Evolutionary conservation across 2,797 vertebrate genomes (phyloP).

Genomic region (Arnoldichthys spilopterus): DNA sequence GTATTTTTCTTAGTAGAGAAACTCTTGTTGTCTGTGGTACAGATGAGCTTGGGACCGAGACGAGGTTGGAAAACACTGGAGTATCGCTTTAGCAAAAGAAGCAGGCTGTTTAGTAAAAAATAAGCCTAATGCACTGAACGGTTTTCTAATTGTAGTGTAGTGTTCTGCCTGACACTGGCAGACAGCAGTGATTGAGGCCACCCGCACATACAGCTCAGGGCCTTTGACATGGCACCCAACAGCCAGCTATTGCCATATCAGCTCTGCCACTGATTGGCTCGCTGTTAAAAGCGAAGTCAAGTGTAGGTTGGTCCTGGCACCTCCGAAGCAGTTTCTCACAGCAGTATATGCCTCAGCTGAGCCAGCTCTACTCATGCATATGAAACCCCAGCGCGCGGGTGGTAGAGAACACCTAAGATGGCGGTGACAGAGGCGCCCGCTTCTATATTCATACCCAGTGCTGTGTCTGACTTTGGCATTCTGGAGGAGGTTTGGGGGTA

Average conservation of each 20-base stretch:
- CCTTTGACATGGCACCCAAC: constrained; percentile 36
- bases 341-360: constrained; percentile 33
- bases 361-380: constrained; percentile 43
- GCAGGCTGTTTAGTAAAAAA: background rate
- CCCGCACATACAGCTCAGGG: constrained; percentile 21
- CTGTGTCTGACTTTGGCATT: constrained; percentile 40
- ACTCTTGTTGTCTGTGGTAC: background rate
- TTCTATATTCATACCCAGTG: constrained; percentile 25
- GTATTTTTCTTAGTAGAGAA: background rate
- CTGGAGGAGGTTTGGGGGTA: constrained; percentile 20
- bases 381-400: constrained; percentile 10
- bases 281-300: constrained; percentile 41
- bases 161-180: constrained; percentile 8
- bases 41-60: background rate
- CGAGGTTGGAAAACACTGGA: background rate
- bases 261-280: constrained; percentile 33
- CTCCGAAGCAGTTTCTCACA: constrained; percentile 18
- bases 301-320: constrained; percentile 36
- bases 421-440: constrained; percentile 30
- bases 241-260: constrained; percentile 28
- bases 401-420: constrained; percentile 27
- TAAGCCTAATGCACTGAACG: background rate
- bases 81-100: background rate
- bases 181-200: constrained; percentile 28
- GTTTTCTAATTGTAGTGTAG: constrained; percentile 1